A percentile compares a stretch with the other conserved stretches of the same genome.
phyloP scores from a whole-genome alignment of 2,797 vertebrate species.

The Arctocebus calabarensis region DNA sequence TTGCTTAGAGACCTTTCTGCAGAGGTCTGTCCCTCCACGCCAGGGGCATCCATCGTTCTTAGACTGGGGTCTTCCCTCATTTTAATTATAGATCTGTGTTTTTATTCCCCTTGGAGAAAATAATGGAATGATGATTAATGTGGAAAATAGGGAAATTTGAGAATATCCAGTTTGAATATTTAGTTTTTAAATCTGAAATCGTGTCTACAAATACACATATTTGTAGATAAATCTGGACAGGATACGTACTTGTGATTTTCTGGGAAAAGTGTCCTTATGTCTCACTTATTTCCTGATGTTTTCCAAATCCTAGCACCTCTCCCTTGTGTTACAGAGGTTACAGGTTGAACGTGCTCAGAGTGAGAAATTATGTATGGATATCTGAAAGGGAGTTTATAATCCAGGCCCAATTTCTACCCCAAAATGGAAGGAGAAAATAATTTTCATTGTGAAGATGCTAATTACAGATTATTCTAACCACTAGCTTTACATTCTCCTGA shows the following conservation, averaged over 20 bases:
- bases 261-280: fast-evolving
- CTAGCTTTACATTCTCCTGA: neutral
- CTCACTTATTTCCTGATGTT: fast-evolving
- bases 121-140: fast-evolving
- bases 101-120: neutral
- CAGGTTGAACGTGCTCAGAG: neutral
- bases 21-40: fast-evolving
- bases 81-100: neutral
- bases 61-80: no score
- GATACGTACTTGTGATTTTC: neutral
- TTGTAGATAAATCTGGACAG: neutral
- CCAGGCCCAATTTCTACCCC: neutral
- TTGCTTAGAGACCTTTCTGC: neutral
- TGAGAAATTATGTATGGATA: neutral
- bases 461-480: neutral
- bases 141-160: neutral
- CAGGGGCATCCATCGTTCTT: neutral
- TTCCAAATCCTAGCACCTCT: fast-evolving
- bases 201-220: neutral
- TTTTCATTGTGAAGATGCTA: neutral
- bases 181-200: neutral
- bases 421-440: neutral
- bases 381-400: fast-evolving
- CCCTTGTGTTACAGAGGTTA: no score
- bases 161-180: neutral